Conservation (phyloP, 2,888 invertebrate genomes). For the Drosophila cracens region DNA sequence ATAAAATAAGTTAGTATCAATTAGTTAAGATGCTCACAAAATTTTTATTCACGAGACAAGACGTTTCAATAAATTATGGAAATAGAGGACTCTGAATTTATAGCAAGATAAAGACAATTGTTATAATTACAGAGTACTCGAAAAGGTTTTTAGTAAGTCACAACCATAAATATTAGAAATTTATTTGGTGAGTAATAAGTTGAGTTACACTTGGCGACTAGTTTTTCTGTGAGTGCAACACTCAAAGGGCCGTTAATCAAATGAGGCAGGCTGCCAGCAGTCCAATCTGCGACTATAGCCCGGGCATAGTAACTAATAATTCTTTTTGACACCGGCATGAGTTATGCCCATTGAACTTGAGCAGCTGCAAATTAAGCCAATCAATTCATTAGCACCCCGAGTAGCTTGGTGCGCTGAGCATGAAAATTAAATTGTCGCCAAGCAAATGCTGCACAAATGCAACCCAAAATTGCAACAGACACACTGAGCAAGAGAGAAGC, state of each 20-base stretch:
- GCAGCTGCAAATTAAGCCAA: slow-evolving; percentile 70
- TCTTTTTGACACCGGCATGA: slow-evolving; percentile 75
- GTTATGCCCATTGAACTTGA: slow-evolving; percentile 75
- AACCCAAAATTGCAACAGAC: slow-evolving; percentile 67
- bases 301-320: slow-evolving; percentile 62
- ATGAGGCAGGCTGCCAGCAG: slow-evolving; percentile 47
- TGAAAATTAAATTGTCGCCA: slow-evolving; percentile 64
- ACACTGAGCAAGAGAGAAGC: neutral
- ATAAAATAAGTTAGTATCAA: neutral
- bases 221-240: slow-evolving; percentile 2
- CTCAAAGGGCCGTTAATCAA: slow-evolving; percentile 71
- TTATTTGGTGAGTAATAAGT: neutral
- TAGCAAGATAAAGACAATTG: neutral
- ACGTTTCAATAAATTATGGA: neutral
- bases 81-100: neutral
- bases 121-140: neutral
- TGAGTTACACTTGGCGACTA: neutral
- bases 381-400: slow-evolving; percentile 73
- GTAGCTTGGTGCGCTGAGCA: slow-evolving; percentile 44
- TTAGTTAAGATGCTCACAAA: neutral
- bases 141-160: neutral
- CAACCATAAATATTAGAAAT: neutral
- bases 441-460: slow-evolving; percentile 64
- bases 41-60: neutral
- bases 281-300: slow-evolving; percentile 36